phyloP scores from a whole-genome alignment of 2,888 invertebrate species.

The Leptinotarsa tumamoca region DNA sequence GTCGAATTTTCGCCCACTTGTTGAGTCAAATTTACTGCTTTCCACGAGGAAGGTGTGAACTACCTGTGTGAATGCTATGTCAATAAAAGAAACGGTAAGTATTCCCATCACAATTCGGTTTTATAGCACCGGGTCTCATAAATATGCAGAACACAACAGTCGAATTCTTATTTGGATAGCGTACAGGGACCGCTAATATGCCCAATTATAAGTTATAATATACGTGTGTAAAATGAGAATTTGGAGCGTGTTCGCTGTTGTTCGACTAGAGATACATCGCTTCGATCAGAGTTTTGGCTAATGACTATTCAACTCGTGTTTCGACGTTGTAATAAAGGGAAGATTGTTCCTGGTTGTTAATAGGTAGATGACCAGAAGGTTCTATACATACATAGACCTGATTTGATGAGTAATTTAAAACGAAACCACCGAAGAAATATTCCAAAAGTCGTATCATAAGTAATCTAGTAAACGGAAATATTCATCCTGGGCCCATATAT shows the following conservation, averaged over 20 bases:
- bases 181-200: conserved; percentile 23
- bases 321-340: background rate
- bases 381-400: too few relatives aligned
- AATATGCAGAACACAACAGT: conserved; percentile 21
- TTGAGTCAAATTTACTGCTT: conserved; percentile 3
- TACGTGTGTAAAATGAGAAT: conserved; percentile 3
- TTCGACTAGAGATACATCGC: background rate
- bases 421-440: too few relatives aligned
- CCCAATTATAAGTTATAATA: conserved; percentile 21
- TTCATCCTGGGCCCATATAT: too few relatives aligned
- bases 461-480: too few relatives aligned
- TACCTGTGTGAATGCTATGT: conserved; percentile 17
- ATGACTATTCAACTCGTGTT: conserved; percentile 4
- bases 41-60: background rate
- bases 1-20: background rate
- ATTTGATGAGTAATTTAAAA: too few relatives aligned
- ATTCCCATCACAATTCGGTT: conserved; percentile 27
- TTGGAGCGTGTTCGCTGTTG: background rate
- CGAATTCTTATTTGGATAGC: conserved; percentile 17
- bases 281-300: background rate
- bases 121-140: conserved; percentile 21
- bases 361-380: background rate
- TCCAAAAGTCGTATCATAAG: too few relatives aligned
- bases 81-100: conserved; percentile 20
- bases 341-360: background rate